phyloP scores from a whole-genome alignment of 2,888 invertebrate genomes.

The Heliconius sara region DNA sequence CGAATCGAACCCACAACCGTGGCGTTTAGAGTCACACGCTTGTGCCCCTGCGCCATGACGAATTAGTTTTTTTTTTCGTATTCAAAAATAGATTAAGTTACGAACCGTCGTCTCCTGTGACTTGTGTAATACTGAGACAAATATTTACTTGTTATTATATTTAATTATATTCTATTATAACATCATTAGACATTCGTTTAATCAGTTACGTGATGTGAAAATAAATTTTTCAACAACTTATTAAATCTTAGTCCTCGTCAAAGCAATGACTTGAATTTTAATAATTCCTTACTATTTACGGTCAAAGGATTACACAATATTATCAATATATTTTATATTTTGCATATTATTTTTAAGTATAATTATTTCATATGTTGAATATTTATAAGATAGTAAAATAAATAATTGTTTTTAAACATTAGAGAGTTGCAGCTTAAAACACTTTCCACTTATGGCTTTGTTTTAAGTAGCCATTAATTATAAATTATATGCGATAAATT shows the following conservation, averaged over 20 bases:
- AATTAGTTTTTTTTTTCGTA: too few relatives aligned
- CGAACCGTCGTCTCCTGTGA: too few relatives aligned
- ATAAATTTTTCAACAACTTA: constrained; percentile 16
- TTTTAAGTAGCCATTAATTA: not conserved
- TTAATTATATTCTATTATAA: not conserved
- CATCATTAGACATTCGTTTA: constrained; percentile 8
- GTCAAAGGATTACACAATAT: constrained; percentile 12
- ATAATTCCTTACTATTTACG: constrained; percentile 3
- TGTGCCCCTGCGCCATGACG: too few relatives aligned
- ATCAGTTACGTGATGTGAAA: constrained; percentile 28
- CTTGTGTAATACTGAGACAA: too few relatives aligned
- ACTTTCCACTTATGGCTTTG: constrained; percentile 11
- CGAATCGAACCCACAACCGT: too few relatives aligned
- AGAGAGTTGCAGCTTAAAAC: not conserved
- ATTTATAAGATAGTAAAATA: constrained; percentile 5
- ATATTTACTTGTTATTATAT: not conserved
- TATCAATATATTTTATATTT: not conserved
- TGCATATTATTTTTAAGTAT: constrained; percentile 11
- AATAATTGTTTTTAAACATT: not conserved
- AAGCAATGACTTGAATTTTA: constrained; percentile 27
- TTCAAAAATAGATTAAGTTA: too few relatives aligned
- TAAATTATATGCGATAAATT: constrained; percentile 1
- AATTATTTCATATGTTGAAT: constrained; percentile 1
- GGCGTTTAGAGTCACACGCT: too few relatives aligned
- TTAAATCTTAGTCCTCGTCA: constrained; percentile 10